A percentile compares a stretch with the other conserved stretches of the same genome.
phyloP scores from a whole-genome alignment of 2,797 vertebrate species.

The Fringilla coelebs region DNA sequence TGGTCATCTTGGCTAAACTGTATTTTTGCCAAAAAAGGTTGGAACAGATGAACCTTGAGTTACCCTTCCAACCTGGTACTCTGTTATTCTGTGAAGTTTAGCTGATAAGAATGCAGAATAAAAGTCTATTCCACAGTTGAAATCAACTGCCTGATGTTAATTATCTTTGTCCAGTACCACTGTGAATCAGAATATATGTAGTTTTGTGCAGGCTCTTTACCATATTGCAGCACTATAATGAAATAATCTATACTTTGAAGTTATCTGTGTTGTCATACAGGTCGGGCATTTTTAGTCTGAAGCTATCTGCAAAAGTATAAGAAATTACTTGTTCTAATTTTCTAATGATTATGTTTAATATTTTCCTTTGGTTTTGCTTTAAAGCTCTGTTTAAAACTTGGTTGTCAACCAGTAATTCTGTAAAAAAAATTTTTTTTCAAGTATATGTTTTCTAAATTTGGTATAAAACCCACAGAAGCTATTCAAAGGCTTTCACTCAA shows the following conservation, averaged over 20 bases:
- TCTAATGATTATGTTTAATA: not conserved
- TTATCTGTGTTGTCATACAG: not conserved
- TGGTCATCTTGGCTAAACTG: not conserved
- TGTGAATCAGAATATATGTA: not conserved
- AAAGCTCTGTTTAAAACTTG: not conserved
- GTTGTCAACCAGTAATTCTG: not conserved
- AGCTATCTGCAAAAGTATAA: not conserved
- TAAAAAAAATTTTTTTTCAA: not conserved
- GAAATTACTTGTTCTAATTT: not conserved
- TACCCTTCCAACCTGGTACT: not conserved
- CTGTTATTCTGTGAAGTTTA: not conserved
- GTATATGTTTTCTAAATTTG: not conserved
- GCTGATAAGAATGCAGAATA: not conserved
- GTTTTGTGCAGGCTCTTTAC: not conserved
- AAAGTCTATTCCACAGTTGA: not conserved
- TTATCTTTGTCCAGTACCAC: not conserved
- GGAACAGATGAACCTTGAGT: not conserved
- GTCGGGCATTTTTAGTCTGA: not conserved
- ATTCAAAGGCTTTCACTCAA: not conserved
- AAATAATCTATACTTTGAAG: not conserved
- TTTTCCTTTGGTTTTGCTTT: not conserved
- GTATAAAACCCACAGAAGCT: not conserved
- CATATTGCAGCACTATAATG: not conserved
- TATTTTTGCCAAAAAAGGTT: not conserved
- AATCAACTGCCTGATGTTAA: not conserved